Evolutionary conservation across 1,140 invertebrate species (phyloP).

Genomic region (Drosophila virilis): DNA sequence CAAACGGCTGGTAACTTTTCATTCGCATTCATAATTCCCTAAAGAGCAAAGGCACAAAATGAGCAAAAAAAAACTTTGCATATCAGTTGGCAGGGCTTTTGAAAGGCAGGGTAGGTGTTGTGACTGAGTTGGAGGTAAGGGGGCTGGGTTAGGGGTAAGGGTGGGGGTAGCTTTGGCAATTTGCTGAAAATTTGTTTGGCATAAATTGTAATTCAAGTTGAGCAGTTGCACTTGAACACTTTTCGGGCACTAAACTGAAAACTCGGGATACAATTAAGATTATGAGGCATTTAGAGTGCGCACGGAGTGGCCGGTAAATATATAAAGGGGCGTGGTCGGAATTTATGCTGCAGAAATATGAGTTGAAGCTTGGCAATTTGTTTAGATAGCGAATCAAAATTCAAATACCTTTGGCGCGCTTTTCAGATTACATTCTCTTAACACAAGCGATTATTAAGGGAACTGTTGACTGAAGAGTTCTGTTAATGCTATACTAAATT

Average conservation of each 20-base stretch:
- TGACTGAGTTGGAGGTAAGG: not conserved
- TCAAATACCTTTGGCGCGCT: not conserved
- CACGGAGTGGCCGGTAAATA: not conserved
- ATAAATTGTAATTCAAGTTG: slow-evolving; percentile 53
- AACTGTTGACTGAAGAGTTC: too few species aligned
- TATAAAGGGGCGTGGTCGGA: not conserved
- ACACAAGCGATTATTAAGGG: too few species aligned
- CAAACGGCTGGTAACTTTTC: slow-evolving; percentile 43
- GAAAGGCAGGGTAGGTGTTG: too few species aligned
- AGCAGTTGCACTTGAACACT: slow-evolving; percentile 52
- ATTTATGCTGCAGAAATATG: not conserved
- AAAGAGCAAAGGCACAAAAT: slow-evolving; percentile 47
- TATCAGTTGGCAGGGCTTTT: slow-evolving; percentile 19
- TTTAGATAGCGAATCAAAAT: not conserved
- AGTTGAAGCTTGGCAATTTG: not conserved
- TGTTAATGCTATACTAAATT: too few species aligned
- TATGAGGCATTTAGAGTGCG: slow-evolving; percentile 19
- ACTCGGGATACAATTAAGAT: slow-evolving; percentile 39
- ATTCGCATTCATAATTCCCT: slow-evolving; percentile 52
- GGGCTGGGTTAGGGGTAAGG: too few species aligned
- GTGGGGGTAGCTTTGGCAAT: slow-evolving; percentile 19
- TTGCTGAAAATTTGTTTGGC: slow-evolving; percentile 53
- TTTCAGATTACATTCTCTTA: not conserved
- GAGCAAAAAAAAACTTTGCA: slow-evolving; percentile 43
- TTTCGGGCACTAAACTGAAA: slow-evolving; percentile 46